phyloP scores from a whole-genome alignment of 2,888 invertebrate species.

The Meta bourneti region DNA sequence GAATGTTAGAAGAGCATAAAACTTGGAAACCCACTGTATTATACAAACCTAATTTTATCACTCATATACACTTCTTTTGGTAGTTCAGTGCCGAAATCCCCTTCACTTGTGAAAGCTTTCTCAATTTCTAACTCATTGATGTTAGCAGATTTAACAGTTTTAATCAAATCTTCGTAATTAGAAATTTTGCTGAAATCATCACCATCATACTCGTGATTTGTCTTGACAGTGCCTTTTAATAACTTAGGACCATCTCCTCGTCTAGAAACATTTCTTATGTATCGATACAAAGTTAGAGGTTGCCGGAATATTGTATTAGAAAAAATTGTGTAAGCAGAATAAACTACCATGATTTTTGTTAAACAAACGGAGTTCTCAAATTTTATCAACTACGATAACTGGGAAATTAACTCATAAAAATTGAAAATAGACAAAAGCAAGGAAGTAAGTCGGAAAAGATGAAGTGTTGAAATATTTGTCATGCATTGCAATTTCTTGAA shows the following conservation, averaged over 20 bases:
- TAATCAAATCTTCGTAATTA: slow-evolving; percentile 9
- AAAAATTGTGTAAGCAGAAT: background rate
- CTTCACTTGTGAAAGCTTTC: slow-evolving; percentile 31
- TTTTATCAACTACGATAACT: too few relatives aligned
- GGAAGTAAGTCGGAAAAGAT: too few relatives aligned
- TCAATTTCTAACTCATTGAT: slow-evolving; percentile 25
- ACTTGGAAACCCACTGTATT: background rate
- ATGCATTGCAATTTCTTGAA: too few relatives aligned
- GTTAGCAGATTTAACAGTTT: background rate
- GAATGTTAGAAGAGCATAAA: too few relatives aligned
- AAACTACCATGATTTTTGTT: background rate
- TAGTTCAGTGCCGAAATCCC: slow-evolving; percentile 20
- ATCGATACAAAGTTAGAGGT: background rate
- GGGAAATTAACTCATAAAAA: too few relatives aligned
- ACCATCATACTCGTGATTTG: background rate
- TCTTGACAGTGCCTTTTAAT: slow-evolving; percentile 29
- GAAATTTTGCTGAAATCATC: slow-evolving; percentile 1
- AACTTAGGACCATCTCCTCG: slow-evolving; percentile 23
- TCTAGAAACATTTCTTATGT: background rate
- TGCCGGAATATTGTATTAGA: background rate
- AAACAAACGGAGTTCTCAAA: too few relatives aligned
- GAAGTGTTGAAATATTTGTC: too few relatives aligned
- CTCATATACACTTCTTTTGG: too few relatives aligned
- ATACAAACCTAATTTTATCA: background rate
- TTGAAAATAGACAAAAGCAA: too few relatives aligned